Percentiles rank a stretch among this genome's conserved stretches.
Conservation (phyloP, 2,888 invertebrate species). For the Pristionchus fissidentatus region DNA sequence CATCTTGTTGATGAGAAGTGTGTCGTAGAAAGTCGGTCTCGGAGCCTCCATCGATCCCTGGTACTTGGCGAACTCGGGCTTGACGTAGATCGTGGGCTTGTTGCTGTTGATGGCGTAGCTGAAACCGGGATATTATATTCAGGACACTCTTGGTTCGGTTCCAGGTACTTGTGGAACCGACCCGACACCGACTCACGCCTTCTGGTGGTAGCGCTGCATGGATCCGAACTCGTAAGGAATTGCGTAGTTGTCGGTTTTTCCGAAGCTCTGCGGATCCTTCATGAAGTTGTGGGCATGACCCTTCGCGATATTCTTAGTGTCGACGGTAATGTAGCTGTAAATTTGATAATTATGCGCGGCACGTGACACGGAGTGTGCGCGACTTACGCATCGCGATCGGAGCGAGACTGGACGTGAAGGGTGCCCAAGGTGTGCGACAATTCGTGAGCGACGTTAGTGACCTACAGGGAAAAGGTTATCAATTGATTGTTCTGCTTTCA, state of each 20-base stretch:
- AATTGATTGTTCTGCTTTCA: not conserved
- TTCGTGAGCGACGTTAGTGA: constrained; percentile 34
- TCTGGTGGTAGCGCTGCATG: constrained; percentile 42
- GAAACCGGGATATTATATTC: not conserved
- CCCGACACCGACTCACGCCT: no score
- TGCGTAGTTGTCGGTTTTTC: constrained; percentile 21
- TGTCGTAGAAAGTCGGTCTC: constrained; percentile 37
- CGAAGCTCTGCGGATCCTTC: constrained; percentile 14
- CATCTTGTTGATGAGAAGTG: constrained; percentile 40
- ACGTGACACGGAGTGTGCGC: not conserved
- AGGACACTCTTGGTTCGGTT: not conserved
- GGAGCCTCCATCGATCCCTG: constrained; percentile 40
- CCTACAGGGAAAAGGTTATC: not conserved
- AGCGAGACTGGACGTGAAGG: constrained; percentile 43
- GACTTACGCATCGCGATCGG: constrained; percentile 34
- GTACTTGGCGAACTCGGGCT: not conserved
- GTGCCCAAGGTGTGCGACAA: constrained; percentile 42
- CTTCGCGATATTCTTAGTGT: not conserved
- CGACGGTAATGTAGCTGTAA: constrained; percentile 16
- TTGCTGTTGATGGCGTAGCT: not conserved
- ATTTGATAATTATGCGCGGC: not conserved
- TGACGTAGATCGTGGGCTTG: constrained; percentile 26
- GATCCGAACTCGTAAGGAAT: constrained; percentile 47
- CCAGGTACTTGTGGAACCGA: no score
- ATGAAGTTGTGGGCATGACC: constrained; percentile 43